Evolutionary conservation across 2,888 invertebrate genomes (phyloP).

Genomic region (Sesia apiformis): DNA sequence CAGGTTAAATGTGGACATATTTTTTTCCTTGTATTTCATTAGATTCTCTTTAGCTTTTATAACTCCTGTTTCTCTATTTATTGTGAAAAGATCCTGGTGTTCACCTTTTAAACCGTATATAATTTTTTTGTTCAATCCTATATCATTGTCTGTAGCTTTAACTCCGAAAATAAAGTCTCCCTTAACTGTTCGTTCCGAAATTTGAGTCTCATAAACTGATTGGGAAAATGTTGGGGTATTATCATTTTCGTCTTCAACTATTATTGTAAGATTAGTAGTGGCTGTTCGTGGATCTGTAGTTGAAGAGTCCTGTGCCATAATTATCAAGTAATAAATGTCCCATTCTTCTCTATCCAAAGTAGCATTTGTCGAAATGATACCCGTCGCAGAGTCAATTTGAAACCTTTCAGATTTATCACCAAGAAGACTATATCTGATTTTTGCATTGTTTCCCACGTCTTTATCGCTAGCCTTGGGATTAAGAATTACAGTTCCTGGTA

Average conservation of each 20-base stretch:
- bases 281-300: constrained; percentile 88
- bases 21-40: constrained; percentile 64
- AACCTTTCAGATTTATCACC: constrained; percentile 90
- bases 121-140: constrained; percentile 86
- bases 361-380: constrained; percentile 83
- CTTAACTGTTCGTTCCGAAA: constrained; percentile 85
- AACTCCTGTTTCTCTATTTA: constrained; percentile 89
- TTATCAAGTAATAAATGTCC: constrained; percentile 83
- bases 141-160: constrained; percentile 88
- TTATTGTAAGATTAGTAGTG: constrained; percentile 87
- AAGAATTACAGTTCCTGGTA: constrained; percentile 84
- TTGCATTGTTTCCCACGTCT: constrained; percentile 89
- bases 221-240: constrained; percentile 86
- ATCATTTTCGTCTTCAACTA: constrained; percentile 88
- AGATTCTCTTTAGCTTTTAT: constrained; percentile 85
- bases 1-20: constrained; percentile 77
- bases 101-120: constrained; percentile 85
- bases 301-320: constrained; percentile 92
- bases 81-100: constrained; percentile 84
- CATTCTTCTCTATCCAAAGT: constrained; percentile 87
- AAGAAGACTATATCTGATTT: constrained; percentile 87
- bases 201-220: constrained; percentile 83
- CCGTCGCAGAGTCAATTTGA: constrained; percentile 83
- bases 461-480: constrained; percentile 86
- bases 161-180: constrained; percentile 94